Conservation (phyloP, 2,113 vertebrate genomes). For the Ancistrus triradiatus region DNA sequence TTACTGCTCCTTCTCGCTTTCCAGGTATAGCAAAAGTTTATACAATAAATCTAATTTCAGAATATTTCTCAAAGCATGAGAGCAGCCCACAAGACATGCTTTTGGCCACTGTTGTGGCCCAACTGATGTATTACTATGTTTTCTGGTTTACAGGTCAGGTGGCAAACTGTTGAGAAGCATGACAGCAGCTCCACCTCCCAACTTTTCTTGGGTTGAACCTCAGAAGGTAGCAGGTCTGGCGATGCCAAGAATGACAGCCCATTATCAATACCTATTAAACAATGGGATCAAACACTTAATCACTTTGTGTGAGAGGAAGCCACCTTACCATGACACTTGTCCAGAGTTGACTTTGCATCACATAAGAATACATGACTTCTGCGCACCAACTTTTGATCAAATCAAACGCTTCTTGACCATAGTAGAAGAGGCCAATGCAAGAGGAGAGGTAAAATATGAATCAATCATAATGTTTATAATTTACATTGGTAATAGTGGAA, state of each 20-base stretch:
- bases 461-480: not conserved
- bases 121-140: too few species aligned
- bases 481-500: too few species aligned
- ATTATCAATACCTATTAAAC: conserved; percentile 82
- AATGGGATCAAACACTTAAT: conserved; percentile 82
- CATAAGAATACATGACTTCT: conserved; percentile 82
- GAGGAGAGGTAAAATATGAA: conserved; percentile 65
- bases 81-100: too few species aligned
- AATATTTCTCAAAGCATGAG: too few species aligned
- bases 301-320: conserved; percentile 77
- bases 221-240: conserved; percentile 80
- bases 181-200: conserved; percentile 70
- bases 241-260: conserved; percentile 74
- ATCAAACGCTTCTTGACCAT: conserved; percentile 81
- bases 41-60: too few species aligned
- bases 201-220: conserved; percentile 88
- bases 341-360: conserved; percentile 77
- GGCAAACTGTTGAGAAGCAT: conserved; percentile 48
- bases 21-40: too few species aligned
- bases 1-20: too few species aligned
- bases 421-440: conserved; percentile 77
- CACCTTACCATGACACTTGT: conserved; percentile 76
- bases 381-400: conserved; percentile 73
- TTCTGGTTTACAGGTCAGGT: conserved; percentile 6
- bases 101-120: too few species aligned